Conservation (phyloP, 2,888 invertebrate species). For the Apamea anceps region DNA sequence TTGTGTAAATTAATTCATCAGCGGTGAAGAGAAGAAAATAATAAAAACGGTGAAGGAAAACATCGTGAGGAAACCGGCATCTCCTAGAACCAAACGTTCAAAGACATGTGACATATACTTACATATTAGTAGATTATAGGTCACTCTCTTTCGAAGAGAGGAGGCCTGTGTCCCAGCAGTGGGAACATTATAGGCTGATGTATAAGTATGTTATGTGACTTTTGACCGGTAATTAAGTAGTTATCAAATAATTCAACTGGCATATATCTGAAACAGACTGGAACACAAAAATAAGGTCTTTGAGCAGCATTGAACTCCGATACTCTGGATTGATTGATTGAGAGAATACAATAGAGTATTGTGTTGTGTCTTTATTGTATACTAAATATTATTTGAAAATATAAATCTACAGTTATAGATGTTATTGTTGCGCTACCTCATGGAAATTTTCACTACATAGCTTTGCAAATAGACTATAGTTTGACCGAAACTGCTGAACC, state of each 20-base stretch:
- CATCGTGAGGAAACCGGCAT: too few relatives aligned
- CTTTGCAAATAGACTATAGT: background rate
- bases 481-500: too few relatives aligned
- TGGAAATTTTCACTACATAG: background rate
- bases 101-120: too few relatives aligned
- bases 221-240: too few relatives aligned
- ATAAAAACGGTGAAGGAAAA: too few relatives aligned
- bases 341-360: conserved; percentile 15
- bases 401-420: background rate
- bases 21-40: too few relatives aligned
- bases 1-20: too few relatives aligned
- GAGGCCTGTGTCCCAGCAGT: too few relatives aligned
- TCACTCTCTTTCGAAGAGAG: too few relatives aligned
- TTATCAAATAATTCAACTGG: background rate
- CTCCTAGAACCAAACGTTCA: too few relatives aligned
- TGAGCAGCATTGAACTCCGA: background rate
- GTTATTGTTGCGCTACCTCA: background rate
- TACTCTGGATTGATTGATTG: background rate
- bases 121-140: too few relatives aligned
- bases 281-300: background rate
- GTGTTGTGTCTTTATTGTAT: background rate
- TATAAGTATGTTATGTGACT: background rate
- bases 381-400: background rate
- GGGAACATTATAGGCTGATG: too few relatives aligned
- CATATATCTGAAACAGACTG: background rate